Base-by-base conservation (phyloP, 1,140 invertebrate genomes). In the Probaryconus sp. region DNA sequence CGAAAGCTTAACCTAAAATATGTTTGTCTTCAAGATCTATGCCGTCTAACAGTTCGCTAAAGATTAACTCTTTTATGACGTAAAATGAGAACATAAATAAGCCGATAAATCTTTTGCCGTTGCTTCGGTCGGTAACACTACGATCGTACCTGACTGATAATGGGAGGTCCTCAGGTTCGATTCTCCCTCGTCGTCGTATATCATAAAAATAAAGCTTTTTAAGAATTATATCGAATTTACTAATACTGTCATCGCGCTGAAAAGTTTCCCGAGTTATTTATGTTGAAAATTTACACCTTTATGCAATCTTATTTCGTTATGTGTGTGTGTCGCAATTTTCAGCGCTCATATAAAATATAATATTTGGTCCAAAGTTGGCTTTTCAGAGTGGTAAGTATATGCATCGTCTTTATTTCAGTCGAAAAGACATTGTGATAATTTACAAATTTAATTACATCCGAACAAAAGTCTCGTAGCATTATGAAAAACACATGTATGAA, bases 161-260 rank as follows among this genome's bases (percentile, higher is more conserved):
- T 30, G 42, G 18, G 31, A 38, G 26, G 47, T 28, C 17, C 53
- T 64, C 38, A 17, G 30, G 35, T 64, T 64, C 60, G 17, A 55
- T 65, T 65, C 61, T 65, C 47, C 31, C 26, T 24, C 16, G 14
- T 16, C 21, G 0, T 47, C 50, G 31, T 65, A 55, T 55, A 55
- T 65, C 50, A 55, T 45, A 65, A 65, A 53, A 65, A 53, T 64
- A 45, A 63, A 53, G 10, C 28, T 35, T n/a, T n/a, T 33, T 65
- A 65, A 65, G 51, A 55, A 45, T 55, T 48, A 55, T 65, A 67
- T 48, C 40, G 63, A 67, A 48, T 56, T 45, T 56, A 67, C 56
- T 67, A 56, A 47, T 48, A 26, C 17, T 2, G 5, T 20, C 18
- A 1, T 11, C 24, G 30, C 6, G 14, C 31, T 35, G 43, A 33